Evolutionary conservation across 2,113 vertebrate genomes (phyloP).

Genomic region (Cairina moschata): DNA sequence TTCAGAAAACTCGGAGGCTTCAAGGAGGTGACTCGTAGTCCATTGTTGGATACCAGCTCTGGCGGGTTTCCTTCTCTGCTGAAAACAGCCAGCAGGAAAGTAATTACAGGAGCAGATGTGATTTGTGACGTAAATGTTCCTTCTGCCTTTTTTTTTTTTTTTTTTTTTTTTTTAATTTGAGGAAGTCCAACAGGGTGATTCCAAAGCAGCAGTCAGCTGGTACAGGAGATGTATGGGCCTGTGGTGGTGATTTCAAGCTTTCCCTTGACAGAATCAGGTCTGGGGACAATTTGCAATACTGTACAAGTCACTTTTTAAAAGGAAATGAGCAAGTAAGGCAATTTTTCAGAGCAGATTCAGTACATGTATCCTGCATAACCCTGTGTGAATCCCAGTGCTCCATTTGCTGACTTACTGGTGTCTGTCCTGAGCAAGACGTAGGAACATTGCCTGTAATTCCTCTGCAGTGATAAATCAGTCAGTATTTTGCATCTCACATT

Average conservation of each 20-base stretch:
- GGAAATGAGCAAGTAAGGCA: not conserved
- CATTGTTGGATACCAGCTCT: constrained; percentile 39
- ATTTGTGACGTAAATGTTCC: constrained; percentile 50
- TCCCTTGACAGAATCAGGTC: not conserved
- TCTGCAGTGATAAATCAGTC: not conserved
- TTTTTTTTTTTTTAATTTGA: not conserved
- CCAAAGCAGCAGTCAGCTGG: not conserved
- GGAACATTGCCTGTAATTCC: not conserved
- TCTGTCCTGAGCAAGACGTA: not conserved
- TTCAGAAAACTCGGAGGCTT: not conserved
- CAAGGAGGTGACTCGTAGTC: not conserved
- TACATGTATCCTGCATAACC: not conserved
- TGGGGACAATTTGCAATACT: not conserved
- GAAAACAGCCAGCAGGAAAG: constrained; percentile 22
- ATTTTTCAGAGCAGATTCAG: not conserved
- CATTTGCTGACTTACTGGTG: not conserved
- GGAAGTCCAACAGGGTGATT: not conserved
- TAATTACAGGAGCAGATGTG: constrained; percentile 55
- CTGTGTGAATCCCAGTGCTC: not conserved
- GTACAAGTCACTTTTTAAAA: not conserved
- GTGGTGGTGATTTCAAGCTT: not conserved
- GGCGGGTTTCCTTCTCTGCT: not conserved
- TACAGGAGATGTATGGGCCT: rapidly evolving
- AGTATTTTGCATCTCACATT: not conserved
- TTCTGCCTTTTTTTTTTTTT: not conserved